These are phyloP conservation scores for Bambusicola thoracicus DNA, from an alignment of 2,113 vertebrate species.

Conservation along the genomic window DNA sequence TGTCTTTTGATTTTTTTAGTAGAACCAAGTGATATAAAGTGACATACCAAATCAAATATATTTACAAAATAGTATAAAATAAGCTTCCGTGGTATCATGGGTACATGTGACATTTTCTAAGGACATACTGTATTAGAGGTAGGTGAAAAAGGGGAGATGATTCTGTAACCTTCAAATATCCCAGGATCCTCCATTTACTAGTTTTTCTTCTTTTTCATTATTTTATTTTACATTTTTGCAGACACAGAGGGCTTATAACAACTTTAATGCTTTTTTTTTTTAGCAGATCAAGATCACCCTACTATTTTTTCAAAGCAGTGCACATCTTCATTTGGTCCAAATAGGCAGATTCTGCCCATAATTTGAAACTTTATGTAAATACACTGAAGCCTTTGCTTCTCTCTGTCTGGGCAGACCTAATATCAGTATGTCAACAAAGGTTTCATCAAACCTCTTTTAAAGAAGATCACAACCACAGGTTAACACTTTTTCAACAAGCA, in stretches of 20 bases:
- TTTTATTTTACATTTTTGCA: conserved; percentile 63
- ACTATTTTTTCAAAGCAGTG: conserved; percentile 66
- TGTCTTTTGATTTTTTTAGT: conserved; percentile 57
- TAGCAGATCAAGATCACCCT: conserved; percentile 57
- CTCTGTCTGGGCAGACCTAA: conserved; percentile 53
- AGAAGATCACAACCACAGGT: conserved; percentile 53
- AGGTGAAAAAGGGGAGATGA: conserved; percentile 80
- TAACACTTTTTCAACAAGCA: conserved; percentile 94
- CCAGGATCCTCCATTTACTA: conserved; percentile 75
- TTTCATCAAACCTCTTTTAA: conserved; percentile 22
- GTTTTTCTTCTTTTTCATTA: conserved; percentile 58
- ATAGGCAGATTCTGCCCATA: conserved; percentile 80
- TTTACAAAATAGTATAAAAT: conserved; percentile 81
- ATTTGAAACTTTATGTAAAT: conserved; percentile 57
- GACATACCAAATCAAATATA: conserved; percentile 75
- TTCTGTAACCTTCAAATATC: conserved; percentile 74
- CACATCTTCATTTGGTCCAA: conserved; percentile 74
- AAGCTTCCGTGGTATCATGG: conserved; percentile 73
- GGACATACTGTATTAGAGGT: conserved; percentile 81
- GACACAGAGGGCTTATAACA: conserved; percentile 65
- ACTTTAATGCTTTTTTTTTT: conserved; percentile 27
- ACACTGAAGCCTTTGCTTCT: conserved; percentile 51
- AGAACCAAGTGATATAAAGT: conserved; percentile 82
- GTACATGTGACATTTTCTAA: conserved; percentile 66
- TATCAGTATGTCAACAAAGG: neutral